Conservation (phyloP, 2,888 invertebrate species). For the Diaperis boleti region DNA sequence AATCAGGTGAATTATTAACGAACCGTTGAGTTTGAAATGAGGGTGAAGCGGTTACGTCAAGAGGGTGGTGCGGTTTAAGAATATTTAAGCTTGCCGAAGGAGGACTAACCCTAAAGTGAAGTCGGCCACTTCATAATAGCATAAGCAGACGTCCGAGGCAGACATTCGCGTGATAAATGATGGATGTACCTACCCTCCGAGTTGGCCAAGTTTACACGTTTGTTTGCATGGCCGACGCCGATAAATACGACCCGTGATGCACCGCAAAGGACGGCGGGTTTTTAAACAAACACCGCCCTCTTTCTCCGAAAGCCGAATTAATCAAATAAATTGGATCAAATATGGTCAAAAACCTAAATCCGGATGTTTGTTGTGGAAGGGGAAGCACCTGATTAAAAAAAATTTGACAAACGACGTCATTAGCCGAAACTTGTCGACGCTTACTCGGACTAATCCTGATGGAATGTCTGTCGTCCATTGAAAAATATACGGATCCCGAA, state of each 20-base stretch:
- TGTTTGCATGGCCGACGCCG: constrained; percentile 34
- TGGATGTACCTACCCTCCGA: constrained; percentile 45
- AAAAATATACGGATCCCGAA: constrained; percentile 30
- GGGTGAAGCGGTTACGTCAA: constrained; percentile 9
- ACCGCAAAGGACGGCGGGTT: not conserved
- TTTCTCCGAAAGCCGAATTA: constrained; percentile 9
- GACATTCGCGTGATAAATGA: constrained; percentile 58
- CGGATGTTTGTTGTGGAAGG: constrained; percentile 14
- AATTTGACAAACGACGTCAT: constrained; percentile 61
- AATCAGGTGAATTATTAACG: constrained; percentile 37
- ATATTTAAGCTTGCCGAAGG: constrained; percentile 29
- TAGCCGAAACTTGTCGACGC: constrained; percentile 58
- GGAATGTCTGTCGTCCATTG: constrained; percentile 36
- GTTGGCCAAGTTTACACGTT: constrained; percentile 36
- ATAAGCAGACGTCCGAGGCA: constrained; percentile 59
- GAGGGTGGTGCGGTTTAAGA: constrained; percentile 15
- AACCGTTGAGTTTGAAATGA: constrained; percentile 14
- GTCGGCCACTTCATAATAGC: constrained; percentile 58
- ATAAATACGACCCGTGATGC: not conserved
- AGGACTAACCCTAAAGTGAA: constrained; percentile 50
- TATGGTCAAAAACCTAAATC: constrained; percentile 39
- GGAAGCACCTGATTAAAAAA: constrained; percentile 48
- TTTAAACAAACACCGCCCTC: constrained; percentile 19
- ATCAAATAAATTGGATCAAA: constrained; percentile 37
- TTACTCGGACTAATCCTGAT: constrained; percentile 38